Evolutionary conservation across 2,888 invertebrate genomes (phyloP).

Genomic region (Tipula helvola): DNA sequence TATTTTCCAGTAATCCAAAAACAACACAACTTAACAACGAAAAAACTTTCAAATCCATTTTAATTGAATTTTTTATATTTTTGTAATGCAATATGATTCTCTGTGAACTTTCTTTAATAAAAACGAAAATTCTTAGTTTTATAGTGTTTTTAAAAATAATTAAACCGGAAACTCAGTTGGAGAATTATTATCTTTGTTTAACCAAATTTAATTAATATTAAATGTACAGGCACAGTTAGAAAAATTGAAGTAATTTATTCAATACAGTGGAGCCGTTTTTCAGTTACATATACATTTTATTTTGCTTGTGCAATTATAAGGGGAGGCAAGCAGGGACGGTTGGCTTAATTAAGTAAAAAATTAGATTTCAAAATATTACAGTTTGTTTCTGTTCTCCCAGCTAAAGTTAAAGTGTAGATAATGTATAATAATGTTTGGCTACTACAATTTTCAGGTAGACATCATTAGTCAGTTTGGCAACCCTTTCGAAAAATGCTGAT

Average conservation of each 20-base stretch:
- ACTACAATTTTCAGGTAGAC: too few relatives aligned
- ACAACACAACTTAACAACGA: not conserved
- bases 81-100: not conserved
- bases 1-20: not conserved
- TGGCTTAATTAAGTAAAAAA: too few relatives aligned
- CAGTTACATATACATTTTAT: not conserved
- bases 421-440: too few relatives aligned
- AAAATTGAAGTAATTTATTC: not conserved
- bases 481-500: too few relatives aligned
- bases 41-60: not conserved
- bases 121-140: not conserved
- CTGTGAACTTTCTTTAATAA: not conserved
- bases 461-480: too few relatives aligned
- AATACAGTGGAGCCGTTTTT: not conserved
- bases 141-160: not conserved
- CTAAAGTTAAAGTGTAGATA: too few relatives aligned
- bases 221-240: not conserved
- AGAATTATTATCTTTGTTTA: not conserved
- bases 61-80: not conserved
- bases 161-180: not conserved
- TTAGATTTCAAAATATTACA: too few relatives aligned
- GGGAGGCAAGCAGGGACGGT: too few relatives aligned
- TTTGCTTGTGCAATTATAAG: not conserved
- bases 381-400: too few relatives aligned
- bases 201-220: not conserved